phyloP scores from a whole-genome alignment of 2,113 vertebrate genomes.

The Prolemur simus region DNA sequence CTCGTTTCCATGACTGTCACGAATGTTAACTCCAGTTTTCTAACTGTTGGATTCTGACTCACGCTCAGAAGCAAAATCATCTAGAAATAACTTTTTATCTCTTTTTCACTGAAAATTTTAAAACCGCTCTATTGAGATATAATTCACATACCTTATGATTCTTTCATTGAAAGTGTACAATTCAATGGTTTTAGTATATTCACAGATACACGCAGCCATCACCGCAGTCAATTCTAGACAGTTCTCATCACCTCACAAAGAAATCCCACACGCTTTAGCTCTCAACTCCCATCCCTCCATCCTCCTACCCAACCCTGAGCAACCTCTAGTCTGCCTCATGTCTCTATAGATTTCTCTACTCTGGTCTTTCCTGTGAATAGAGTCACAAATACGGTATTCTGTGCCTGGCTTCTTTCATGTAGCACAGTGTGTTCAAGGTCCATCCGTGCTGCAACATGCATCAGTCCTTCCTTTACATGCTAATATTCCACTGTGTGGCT shows the following conservation, averaged over 20 bases:
- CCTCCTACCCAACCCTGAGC: neutral
- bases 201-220: neutral
- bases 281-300: neutral
- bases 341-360: neutral
- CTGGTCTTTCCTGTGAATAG: neutral
- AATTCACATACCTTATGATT: neutral
- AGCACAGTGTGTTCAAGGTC: neutral
- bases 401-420: neutral
- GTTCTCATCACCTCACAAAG: neutral
- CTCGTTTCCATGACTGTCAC: neutral
- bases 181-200: neutral
- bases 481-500: neutral
- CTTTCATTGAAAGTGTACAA: neutral
- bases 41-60: neutral
- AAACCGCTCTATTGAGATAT: neutral
- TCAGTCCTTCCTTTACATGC: neutral
- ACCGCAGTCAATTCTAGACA: neutral
- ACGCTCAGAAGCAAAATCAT: neutral
- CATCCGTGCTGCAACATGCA: neutral
- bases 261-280: neutral
- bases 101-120: neutral
- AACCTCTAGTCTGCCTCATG: neutral
- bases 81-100: neutral
- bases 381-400: neutral
- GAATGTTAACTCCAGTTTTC: neutral